These are phyloP conservation scores for Chaetorhynchus papuensis DNA, from an alignment of 2,113 vertebrate genomes.

Conservation along the genomic window DNA sequence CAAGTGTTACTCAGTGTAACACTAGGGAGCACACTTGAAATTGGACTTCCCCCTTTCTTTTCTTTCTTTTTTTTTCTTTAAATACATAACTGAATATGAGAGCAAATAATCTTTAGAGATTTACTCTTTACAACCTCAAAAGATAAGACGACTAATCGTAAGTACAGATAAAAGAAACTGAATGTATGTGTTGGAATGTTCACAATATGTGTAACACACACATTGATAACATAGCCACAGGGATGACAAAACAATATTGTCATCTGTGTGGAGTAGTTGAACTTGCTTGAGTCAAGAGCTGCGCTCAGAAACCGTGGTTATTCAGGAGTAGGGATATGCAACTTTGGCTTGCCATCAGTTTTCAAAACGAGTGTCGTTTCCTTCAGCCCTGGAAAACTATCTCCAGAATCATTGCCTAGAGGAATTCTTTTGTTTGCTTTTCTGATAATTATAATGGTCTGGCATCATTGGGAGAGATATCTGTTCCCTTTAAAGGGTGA, in stretches of 20 bases:
- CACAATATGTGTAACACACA: neutral
- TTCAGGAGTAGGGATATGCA: neutral
- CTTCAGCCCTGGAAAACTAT: neutral
- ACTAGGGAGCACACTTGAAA: neutral
- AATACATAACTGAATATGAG: neutral
- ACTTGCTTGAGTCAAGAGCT: neutral
- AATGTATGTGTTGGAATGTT: neutral
- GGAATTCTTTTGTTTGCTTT: neutral
- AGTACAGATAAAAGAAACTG: neutral
- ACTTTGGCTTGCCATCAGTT: neutral
- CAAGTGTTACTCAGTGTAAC: neutral
- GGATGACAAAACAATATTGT: neutral
- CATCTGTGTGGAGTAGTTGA: neutral
- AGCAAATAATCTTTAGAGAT: neutral
- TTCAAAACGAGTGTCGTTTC: neutral
- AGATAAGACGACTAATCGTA: neutral
- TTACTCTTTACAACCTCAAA: neutral
- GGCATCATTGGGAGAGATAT: neutral
- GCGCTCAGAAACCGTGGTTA: neutral
- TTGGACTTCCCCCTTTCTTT: fast-evolving
- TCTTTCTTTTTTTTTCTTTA: fast-evolving
- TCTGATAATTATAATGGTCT: neutral
- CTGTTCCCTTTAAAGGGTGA: neutral
- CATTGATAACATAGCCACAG: neutral
- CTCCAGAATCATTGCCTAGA: neutral